These are phyloP conservation scores for Pachypanchax playfairii DNA, from an alignment of 2,113 vertebrate species.

Conservation along the genomic window DNA sequence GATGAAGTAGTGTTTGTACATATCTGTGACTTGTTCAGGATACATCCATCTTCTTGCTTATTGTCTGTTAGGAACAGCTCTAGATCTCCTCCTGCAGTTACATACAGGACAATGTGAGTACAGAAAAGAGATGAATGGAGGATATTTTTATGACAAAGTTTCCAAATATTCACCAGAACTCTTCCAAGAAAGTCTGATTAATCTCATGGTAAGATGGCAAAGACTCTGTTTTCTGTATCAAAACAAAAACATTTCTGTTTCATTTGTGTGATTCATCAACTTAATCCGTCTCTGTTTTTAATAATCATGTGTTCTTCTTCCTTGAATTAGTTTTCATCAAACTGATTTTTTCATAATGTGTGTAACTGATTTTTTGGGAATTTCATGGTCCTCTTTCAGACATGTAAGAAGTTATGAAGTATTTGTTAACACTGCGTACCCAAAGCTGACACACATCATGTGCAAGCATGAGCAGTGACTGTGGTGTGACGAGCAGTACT, in stretches of 20 bases:
- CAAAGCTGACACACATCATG: not conserved
- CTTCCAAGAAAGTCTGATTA: not conserved
- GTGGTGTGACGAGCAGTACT: not conserved
- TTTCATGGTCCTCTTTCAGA: not conserved
- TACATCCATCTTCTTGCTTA: no score
- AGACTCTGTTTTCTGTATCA: not conserved
- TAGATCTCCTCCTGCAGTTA: no score
- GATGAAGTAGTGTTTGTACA: no score
- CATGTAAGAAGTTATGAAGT: not conserved
- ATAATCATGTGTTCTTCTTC: conserved; percentile 5
- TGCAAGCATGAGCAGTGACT: not conserved
- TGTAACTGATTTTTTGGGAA: not conserved
- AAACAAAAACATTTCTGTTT: not conserved
- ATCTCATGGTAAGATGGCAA: not conserved
- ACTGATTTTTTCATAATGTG: not conserved
- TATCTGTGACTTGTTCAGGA: no score
- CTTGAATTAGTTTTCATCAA: no score
- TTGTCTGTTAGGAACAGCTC: not conserved
- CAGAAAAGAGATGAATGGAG: no score
- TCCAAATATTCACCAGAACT: no score
- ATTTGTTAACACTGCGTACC: not conserved
- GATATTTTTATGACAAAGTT: no score
- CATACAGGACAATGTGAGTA: no score
- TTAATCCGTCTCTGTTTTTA: conserved; percentile 4
- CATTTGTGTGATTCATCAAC: not conserved